Conservation (phyloP, 2,113 vertebrate genomes). For the Ciconia maguari region DNA sequence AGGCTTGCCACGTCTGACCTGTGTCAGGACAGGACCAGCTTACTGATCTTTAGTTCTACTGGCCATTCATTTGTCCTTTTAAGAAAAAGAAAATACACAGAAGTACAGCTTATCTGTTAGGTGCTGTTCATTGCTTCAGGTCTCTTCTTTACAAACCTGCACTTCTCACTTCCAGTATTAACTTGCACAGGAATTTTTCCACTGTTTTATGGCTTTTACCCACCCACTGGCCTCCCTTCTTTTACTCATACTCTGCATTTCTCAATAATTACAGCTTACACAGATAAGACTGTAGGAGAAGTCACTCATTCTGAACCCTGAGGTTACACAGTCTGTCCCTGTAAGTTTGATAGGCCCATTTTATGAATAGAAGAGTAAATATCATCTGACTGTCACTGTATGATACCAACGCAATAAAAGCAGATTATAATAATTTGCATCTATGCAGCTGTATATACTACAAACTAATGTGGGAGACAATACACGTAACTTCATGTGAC, state of each 20-base stretch:
- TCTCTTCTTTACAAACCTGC: not conserved
- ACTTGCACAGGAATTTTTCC: not conserved
- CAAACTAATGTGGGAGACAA: not conserved
- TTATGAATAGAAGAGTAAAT: constrained; percentile 6
- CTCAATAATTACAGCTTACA: not conserved
- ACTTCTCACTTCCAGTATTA: not conserved
- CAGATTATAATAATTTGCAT: not conserved
- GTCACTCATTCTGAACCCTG: not conserved
- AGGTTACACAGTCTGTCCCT: not conserved
- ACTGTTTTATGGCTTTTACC: not conserved
- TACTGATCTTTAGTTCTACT: not conserved
- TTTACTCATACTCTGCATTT: not conserved
- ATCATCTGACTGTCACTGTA: not conserved
- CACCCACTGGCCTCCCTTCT: not conserved
- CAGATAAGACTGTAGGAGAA: not conserved
- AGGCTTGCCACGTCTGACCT: not conserved
- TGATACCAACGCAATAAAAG: not conserved
- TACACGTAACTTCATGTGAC: not conserved
- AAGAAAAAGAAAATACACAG: not conserved
- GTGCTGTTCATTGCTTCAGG: not conserved
- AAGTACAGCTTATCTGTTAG: not conserved
- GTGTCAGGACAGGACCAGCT: not conserved
- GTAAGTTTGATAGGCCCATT: not conserved
- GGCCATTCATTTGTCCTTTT: not conserved
- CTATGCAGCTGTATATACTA: not conserved